Conservation (phyloP, 2,797 vertebrate genomes). For the Lacerta agilis region DNA sequence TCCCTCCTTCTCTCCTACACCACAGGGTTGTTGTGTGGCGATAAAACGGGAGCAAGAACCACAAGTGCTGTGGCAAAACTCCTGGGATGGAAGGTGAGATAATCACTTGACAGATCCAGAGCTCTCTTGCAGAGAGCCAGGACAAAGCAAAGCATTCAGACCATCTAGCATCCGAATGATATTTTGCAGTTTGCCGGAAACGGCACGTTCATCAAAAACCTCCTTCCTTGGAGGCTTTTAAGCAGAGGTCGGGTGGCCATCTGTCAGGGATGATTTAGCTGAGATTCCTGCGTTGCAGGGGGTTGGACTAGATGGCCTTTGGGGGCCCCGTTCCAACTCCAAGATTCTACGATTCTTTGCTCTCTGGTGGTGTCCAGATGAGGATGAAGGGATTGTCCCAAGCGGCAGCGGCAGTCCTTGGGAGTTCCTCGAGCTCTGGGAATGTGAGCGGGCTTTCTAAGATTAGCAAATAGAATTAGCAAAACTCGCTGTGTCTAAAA, state of each 20-base stretch:
- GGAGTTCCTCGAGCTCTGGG: background rate
- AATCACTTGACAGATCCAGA: background rate
- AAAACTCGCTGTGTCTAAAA: slow-evolving; percentile 1
- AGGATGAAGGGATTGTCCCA: background rate
- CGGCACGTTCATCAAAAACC: no score
- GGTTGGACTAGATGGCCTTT: no score
- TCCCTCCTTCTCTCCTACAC: background rate
- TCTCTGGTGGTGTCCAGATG: no score
- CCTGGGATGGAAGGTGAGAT: background rate
- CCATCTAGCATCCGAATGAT: no score
- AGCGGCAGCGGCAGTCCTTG: no score
- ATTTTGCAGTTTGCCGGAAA: no score
- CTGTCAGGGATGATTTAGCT: no score
- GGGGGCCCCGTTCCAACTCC: no score
- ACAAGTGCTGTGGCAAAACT: background rate
- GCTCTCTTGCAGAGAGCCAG: background rate
- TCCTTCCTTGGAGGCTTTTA: no score
- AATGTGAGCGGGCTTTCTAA: background rate
- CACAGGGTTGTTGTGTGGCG: background rate
- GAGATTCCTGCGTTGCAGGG: no score
- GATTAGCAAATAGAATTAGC: slow-evolving; percentile 28
- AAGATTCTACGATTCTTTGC: no score
- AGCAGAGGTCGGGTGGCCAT: no score
- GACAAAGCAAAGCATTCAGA: background rate
- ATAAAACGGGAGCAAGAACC: background rate